Evolutionary conservation across 1,140 invertebrate species (phyloP), one percentile per base, ranked within the genome.

Genomic region (Alviniconcha marisindica): DNA sequence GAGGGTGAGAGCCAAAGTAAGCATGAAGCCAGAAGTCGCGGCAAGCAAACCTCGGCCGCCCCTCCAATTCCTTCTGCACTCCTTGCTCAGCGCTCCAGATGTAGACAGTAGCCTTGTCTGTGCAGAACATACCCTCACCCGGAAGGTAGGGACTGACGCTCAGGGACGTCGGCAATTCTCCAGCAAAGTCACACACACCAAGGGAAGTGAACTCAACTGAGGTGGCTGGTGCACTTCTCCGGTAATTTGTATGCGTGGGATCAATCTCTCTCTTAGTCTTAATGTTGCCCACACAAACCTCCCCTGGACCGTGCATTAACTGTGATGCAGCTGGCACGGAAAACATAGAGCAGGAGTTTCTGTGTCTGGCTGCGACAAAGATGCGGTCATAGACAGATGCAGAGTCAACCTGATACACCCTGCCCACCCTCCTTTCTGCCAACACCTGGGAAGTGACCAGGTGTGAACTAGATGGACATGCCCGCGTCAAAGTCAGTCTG

Each of bases 371-470:
- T 12, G 42, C 73, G 2, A 76, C 73, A 76, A 28, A 76, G 7
- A 71, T 36, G 28, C 21, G 33, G 15, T 76, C 44, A 5, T 33
- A 15, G 3, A 76, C 73, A 51, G 24, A 40, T 2, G 10, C 44
- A 33, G 73, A 40, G 38, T 76, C 42, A 28, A 76, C 73, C 28
- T 76, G 73, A 76, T 51, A 76, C 40, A 31, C 28, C 18, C n/a
- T 28, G 4, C 51, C 36, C 40, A 28, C 21, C 73, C 18, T 18
- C 44, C 14, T n/a, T 76, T 76, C 36, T 36, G 36, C 24, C 36
- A 51, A 28, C 42, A 76, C 21, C 21, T 40, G 36, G 2, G 69
- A 71, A 7, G 36, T 2, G 33, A 71, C 33, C 7, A 71, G 33
- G 15, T 40, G 36, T 40, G 69, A 40, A 21, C 40, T 36, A 38